Evolutionary conservation across 2,888 invertebrate genomes (phyloP).

Genomic region (Barypeithes pellucidus): DNA sequence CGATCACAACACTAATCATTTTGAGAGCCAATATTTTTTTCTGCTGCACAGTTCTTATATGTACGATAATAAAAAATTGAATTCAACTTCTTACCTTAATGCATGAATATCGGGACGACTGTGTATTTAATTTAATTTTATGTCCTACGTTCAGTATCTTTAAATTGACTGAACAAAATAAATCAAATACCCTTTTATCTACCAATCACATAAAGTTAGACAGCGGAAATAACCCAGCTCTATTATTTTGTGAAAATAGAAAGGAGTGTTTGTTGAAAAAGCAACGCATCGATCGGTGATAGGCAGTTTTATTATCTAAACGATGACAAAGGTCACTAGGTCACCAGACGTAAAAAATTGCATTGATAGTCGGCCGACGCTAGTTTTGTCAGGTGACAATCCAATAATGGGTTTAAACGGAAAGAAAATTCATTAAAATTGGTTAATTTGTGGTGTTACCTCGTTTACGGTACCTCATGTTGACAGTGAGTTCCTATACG

Average conservation of each 20-base stretch:
- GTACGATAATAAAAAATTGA: too few species aligned
- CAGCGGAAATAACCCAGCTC: slow-evolving; percentile 19
- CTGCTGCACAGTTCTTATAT: too few species aligned
- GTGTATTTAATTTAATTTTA: slow-evolving; percentile 12
- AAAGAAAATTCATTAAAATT: too few species aligned
- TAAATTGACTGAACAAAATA: slow-evolving; percentile 14
- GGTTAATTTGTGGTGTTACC: too few species aligned
- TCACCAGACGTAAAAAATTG: slow-evolving; percentile 31
- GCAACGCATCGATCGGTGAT: slow-evolving; percentile 35
- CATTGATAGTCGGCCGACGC: background rate
- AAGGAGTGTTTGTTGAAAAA: slow-evolving; percentile 40
- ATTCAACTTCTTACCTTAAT: background rate
- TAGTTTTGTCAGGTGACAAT: background rate
- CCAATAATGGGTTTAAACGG: background rate
- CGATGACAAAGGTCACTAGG: slow-evolving; percentile 43
- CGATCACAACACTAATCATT: too few species aligned
- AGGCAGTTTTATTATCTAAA: slow-evolving; percentile 39
- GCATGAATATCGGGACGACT: background rate
- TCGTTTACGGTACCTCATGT: too few species aligned
- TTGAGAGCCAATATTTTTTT: too few species aligned
- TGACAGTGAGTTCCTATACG: too few species aligned
- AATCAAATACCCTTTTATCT: slow-evolving; percentile 15
- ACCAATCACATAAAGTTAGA: slow-evolving; percentile 8
- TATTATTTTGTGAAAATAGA: slow-evolving; percentile 36
- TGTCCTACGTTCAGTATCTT: background rate